Conservation (phyloP, 2,888 invertebrate species). For the Belgica antarctica region DNA sequence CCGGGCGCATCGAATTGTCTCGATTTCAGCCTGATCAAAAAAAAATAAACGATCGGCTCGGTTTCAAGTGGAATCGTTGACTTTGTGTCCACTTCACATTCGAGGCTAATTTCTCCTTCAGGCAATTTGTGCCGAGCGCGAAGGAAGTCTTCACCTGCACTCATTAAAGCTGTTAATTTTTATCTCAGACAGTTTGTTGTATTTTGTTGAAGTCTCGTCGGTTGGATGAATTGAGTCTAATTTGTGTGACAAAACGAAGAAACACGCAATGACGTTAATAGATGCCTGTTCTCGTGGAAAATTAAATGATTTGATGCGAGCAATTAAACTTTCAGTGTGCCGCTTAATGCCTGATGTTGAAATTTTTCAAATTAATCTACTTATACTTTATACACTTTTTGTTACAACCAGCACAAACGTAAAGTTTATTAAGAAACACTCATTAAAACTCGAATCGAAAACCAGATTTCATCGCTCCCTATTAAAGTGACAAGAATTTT, state of each 20-base stretch:
- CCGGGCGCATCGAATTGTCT: conserved; percentile 1
- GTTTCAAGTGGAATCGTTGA: background rate
- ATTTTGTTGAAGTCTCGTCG: conserved; percentile 17
- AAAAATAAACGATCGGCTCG: background rate
- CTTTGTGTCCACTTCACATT: background rate
- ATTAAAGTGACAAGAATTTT: too few relatives aligned
- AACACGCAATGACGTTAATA: conserved; percentile 1
- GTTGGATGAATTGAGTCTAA: background rate
- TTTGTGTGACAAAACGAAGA: conserved; percentile 14
- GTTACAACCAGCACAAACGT: too few relatives aligned
- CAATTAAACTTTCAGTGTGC: background rate
- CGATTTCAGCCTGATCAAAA: background rate
- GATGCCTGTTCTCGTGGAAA: conserved; percentile 1
- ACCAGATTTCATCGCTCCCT: too few relatives aligned
- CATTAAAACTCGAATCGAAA: too few relatives aligned
- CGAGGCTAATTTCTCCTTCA: conserved; percentile 17
- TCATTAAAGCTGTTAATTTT: conserved; percentile 38
- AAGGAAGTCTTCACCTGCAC: conserved; percentile 41
- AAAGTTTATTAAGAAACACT: too few relatives aligned
- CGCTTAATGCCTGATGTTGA: background rate
- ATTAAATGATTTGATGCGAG: conserved; percentile 19
- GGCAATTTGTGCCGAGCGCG: conserved; percentile 23
- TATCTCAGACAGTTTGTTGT: background rate
- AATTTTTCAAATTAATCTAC: too few relatives aligned
- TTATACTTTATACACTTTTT: too few relatives aligned